A percentile compares a stretch with the other conserved stretches of the same genome.
These are phyloP conservation scores for Tupiocoris notatus DNA, from an alignment of 2,888 invertebrate genomes.

Conservation along the genomic window DNA sequence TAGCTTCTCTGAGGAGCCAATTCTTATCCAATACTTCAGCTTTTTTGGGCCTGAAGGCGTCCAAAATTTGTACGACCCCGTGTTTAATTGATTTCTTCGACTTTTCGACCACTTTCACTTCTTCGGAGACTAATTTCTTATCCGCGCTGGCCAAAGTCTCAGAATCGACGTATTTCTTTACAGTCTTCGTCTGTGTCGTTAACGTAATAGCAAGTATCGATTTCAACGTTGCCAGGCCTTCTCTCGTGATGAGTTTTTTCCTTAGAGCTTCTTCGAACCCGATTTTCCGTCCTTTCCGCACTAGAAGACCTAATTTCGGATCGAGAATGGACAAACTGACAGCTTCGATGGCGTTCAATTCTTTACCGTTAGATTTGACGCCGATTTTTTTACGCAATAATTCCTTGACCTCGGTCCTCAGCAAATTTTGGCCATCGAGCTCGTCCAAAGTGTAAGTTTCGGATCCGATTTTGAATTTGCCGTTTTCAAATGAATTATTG, in stretches of 20 bases:
- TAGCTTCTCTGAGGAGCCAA: constrained; percentile 80
- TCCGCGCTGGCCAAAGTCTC: constrained; percentile 66
- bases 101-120: constrained; percentile 32
- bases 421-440: constrained; percentile 56
- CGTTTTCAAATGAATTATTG: constrained; percentile 15
- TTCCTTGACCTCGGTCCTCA: constrained; percentile 82
- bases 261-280: constrained; percentile 84
- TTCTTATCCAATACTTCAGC: constrained; percentile 79
- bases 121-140: constrained; percentile 24
- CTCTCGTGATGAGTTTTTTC: constrained; percentile 77
- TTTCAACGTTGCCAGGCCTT: constrained; percentile 81
- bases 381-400: constrained; percentile 82
- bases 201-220: constrained; percentile 84
- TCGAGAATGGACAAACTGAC: constrained; percentile 84
- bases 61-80: constrained; percentile 45
- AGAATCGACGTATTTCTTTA: constrained; percentile 13
- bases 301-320: constrained; percentile 79
- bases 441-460: constrained; percentile 16
- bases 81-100: constrained; percentile 45
- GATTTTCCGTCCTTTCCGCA: constrained; percentile 66
- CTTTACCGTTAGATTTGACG: constrained; percentile 68
- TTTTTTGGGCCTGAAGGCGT: constrained; percentile 57
- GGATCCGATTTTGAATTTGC: constrained; percentile 3
- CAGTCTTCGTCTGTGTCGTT: constrained; percentile 55
- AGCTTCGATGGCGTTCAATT: constrained; percentile 82